Percentiles rank a stretch among this genome's conserved stretches.
Evolutionary conservation across 2,113 vertebrate genomes (phyloP).

Genomic region (Deroptyus accipitrinus): DNA sequence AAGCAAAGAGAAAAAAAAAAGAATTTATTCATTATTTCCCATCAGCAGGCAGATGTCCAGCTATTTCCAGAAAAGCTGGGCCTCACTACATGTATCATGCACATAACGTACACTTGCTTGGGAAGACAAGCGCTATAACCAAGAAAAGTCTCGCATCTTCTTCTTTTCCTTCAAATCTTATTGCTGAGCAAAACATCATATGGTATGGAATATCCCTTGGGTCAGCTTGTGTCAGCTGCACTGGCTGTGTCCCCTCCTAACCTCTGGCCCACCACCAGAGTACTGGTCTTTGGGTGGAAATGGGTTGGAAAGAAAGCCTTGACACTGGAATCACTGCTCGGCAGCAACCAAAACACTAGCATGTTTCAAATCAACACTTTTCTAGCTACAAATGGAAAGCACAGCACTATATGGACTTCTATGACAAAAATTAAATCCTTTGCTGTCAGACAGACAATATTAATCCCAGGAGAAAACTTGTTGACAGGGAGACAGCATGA

Average conservation of each 20-base stretch:
- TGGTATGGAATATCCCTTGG: neutral
- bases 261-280: neutral
- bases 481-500: neutral
- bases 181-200: neutral
- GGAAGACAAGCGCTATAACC: neutral
- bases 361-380: neutral
- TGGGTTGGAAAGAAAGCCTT: neutral
- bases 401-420: neutral
- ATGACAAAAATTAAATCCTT: neutral
- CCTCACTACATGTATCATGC: neutral
- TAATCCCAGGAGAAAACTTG: neutral
- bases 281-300: neutral
- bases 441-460: neutral
- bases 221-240: neutral
- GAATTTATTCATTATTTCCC: neutral
- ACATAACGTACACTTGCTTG: rapidly evolving
- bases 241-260: neutral
- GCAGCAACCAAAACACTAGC: neutral
- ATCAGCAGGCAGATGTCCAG: neutral
- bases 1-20: neutral
- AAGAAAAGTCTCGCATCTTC: rapidly evolving
- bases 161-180: neutral
- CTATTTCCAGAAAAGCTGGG: neutral
- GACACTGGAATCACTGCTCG: rapidly evolving
- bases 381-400: neutral